Conservation (phyloP, 2,888 invertebrate species). For the Lepidocyrtinus sp. region DNA sequence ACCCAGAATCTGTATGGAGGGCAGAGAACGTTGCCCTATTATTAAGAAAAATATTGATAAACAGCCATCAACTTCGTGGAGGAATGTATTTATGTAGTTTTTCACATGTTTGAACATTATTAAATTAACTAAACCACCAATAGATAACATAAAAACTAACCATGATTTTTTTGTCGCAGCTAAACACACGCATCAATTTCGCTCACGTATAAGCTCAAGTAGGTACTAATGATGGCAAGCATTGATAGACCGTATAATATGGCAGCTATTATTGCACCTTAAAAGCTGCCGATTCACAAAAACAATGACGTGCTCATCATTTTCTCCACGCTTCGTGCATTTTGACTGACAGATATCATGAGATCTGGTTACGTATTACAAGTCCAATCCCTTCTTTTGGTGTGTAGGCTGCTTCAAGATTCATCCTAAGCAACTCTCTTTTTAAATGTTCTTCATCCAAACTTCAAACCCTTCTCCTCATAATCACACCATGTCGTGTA, state of each 20-base stretch:
- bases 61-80: too few species aligned
- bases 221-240: constrained; percentile 27
- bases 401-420: constrained; percentile 49
- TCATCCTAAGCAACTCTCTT: too few species aligned
- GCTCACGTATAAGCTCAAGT: constrained; percentile 36
- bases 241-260: constrained; percentile 29
- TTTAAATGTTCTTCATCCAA: too few species aligned
- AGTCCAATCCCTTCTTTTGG: neutral
- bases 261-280: constrained; percentile 39
- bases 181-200: constrained; percentile 48
- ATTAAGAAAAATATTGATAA: too few species aligned
- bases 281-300: constrained; percentile 56
- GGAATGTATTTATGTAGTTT: too few species aligned
- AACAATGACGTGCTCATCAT: constrained; percentile 58
- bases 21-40: too few species aligned
- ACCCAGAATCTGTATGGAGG: too few species aligned
- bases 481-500: too few species aligned
- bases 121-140: too few species aligned
- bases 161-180: too few species aligned
- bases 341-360: constrained; percentile 58
- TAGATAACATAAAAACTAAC: too few species aligned
- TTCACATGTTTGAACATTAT: too few species aligned
- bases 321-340: constrained; percentile 58
- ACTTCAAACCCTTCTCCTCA: neutral
- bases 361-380: constrained; percentile 51